Conservation (phyloP, 1,140 invertebrate species). For the Aphaenogaster ashmeadi region DNA sequence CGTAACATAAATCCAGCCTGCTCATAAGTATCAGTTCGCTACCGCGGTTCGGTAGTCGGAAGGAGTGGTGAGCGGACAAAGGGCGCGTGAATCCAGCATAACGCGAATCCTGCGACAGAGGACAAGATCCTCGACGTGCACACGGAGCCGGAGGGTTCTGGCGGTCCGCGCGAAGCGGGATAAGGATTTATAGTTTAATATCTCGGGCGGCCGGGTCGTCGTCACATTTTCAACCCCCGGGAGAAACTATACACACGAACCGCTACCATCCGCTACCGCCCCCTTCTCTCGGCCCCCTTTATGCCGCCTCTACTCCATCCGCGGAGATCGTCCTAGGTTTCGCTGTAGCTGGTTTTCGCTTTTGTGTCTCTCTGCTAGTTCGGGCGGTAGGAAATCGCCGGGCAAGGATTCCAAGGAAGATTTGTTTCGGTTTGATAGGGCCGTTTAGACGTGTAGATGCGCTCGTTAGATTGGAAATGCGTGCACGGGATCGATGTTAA, state of each 20-base stretch:
- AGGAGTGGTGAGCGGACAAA: conserved; percentile 40
- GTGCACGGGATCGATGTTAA: conserved; percentile 70
- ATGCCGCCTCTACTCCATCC: conserved; percentile 38
- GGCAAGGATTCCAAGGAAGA: conserved; percentile 79
- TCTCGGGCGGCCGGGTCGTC: conserved; percentile 85
- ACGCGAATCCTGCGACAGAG: conserved; percentile 75
- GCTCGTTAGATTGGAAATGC: conserved; percentile 83
- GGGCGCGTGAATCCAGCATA: conserved; percentile 64
- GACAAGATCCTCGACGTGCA: conserved; percentile 74
- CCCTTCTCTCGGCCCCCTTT: conserved; percentile 57
- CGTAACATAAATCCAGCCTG: not conserved
- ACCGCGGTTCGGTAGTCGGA: not conserved
- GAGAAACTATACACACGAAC: conserved; percentile 82
- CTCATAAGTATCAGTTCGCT: conserved; percentile 23
- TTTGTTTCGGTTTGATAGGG: conserved; percentile 84
- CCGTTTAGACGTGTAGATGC: conserved; percentile 84
- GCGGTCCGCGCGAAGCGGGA: conserved; percentile 82
- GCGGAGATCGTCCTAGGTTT: conserved; percentile 63
- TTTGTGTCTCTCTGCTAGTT: conserved; percentile 37
- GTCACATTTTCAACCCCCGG: conserved; percentile 86
- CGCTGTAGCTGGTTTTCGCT: conserved; percentile 16
- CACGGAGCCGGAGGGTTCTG: conserved; percentile 72
- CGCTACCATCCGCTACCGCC: conserved; percentile 72
- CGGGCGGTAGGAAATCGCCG: conserved; percentile 70
- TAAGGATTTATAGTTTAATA: conserved; percentile 88